A percentile compares a stretch with the other conserved stretches of the same genome.
These are phyloP conservation scores for Sitobion miscanthi DNA, from an alignment of 1,140 invertebrate genomes.

Conservation along the genomic window DNA sequence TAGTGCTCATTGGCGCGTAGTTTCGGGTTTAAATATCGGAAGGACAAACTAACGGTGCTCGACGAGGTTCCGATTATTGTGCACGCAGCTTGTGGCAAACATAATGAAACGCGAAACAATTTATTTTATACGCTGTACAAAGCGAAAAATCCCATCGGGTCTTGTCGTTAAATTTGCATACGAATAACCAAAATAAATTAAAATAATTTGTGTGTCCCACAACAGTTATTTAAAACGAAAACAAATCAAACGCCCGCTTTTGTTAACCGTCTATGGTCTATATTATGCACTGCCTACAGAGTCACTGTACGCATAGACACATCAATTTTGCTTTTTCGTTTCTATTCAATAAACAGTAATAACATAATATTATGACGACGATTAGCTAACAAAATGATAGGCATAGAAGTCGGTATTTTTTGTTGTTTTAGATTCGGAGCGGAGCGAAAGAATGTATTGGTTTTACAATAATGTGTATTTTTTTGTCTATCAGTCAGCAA, in stretches of 20 bases:
- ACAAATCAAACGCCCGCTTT: not conserved
- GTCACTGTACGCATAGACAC: too few relatives aligned
- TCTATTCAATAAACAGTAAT: too few relatives aligned
- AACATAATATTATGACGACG: too few relatives aligned
- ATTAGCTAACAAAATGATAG: too few relatives aligned
- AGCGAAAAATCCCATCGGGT: not conserved
- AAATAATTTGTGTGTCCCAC: not conserved
- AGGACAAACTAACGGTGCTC: not conserved
- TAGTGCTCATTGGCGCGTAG: not conserved
- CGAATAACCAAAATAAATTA: not conserved
- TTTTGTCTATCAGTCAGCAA: too few relatives aligned
- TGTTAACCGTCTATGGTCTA: too few relatives aligned
- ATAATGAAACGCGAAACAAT: not conserved
- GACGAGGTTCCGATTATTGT: not conserved
- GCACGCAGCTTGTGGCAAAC: not conserved
- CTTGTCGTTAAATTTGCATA: not conserved
- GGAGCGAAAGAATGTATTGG: too few relatives aligned
- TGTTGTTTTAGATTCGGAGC: too few relatives aligned
- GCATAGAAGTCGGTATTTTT: too few relatives aligned
- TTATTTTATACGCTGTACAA: not conserved
- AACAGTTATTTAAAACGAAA: not conserved
- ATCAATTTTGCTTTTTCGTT: too few relatives aligned
- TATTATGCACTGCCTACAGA: too few relatives aligned
- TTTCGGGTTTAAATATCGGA: not conserved
- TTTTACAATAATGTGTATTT: too few relatives aligned